Percentiles rank a stretch among this genome's conserved stretches.
These are phyloP conservation scores for Sceloporus tristichus DNA, from an alignment of 2,113 vertebrate genomes.

Conservation along the genomic window DNA sequence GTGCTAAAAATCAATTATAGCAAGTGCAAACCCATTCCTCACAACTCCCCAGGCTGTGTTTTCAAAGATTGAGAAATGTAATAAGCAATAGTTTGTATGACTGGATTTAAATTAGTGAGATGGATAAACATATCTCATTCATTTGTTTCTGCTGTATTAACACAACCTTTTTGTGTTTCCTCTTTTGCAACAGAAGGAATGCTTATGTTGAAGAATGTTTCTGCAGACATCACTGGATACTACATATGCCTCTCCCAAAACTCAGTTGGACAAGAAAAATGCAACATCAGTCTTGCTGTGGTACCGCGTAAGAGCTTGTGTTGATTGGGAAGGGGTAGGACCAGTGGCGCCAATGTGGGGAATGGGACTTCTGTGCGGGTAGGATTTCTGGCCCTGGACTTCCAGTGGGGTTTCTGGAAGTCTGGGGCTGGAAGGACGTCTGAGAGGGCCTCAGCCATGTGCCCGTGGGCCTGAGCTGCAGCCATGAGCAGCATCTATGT, in stretches of 20 bases:
- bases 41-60: neutral
- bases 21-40: too few relatives aligned
- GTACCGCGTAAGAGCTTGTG: constrained; percentile 80
- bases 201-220: constrained; percentile 86
- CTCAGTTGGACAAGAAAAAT: constrained; percentile 70
- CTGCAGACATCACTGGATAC: constrained; percentile 86
- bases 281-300: constrained; percentile 88
- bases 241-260: constrained; percentile 88
- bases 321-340: neutral
- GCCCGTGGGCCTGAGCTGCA: too few relatives aligned
- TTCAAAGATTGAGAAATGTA: neutral
- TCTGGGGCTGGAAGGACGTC: too few relatives aligned
- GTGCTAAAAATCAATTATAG: neutral
- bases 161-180: constrained; percentile 14
- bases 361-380: too few relatives aligned
- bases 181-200: constrained; percentile 62
- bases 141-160: neutral
- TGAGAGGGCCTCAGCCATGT: too few relatives aligned
- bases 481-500: too few relatives aligned
- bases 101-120: neutral
- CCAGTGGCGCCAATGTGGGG: too few relatives aligned
- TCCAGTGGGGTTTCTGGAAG: too few relatives aligned
- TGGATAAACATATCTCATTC: neutral
- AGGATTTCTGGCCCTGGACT: too few relatives aligned
- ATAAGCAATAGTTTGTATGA: neutral